These are phyloP conservation scores for Zelostemma sp. DNA, from an alignment of 1,140 invertebrate species.

Conservation along the genomic window DNA sequence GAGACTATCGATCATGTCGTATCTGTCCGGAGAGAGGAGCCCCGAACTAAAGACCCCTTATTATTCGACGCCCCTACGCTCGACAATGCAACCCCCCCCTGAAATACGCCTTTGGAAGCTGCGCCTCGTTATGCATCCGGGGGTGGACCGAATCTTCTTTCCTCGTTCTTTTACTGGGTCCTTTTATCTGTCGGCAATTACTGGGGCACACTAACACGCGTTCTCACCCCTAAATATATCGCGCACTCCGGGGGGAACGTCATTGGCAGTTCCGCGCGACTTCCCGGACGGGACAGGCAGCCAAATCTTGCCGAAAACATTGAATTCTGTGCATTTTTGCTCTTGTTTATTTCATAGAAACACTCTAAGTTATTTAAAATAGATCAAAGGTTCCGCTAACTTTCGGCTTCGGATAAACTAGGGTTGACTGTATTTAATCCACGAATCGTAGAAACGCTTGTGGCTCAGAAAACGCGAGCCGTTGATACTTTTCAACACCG, in stretches of 20 bases:
- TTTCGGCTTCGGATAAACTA: too few relatives aligned
- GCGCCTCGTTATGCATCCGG: slow-evolving; percentile 54
- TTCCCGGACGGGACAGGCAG: not conserved
- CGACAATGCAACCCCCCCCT: slow-evolving; percentile 57
- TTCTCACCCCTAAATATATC: not conserved
- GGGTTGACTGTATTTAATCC: too few relatives aligned
- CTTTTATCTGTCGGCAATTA: slow-evolving; percentile 9
- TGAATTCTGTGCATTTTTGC: too few relatives aligned
- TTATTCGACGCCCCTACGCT: slow-evolving; percentile 58
- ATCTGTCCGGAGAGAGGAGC: slow-evolving; percentile 58
- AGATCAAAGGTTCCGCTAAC: too few relatives aligned
- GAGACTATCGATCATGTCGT: slow-evolving; percentile 63
- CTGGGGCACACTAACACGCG: slow-evolving; percentile 5
- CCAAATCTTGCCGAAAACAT: not conserved
- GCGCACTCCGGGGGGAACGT: not conserved
- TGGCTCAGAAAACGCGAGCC: too few relatives aligned
- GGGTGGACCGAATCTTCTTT: slow-evolving; percentile 9
- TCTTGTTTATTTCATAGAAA: too few relatives aligned
- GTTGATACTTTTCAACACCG: too few relatives aligned
- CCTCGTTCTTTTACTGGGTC: slow-evolving; percentile 26
- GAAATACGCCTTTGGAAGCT: slow-evolving; percentile 45
- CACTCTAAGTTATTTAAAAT: too few relatives aligned
- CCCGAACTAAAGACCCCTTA: slow-evolving; percentile 52
- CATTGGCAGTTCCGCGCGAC: not conserved
- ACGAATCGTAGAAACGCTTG: too few relatives aligned